Percentiles rank a stretch among this genome's conserved stretches.
These are phyloP conservation scores for Phthorimaea operculella DNA, from an alignment of 1,140 invertebrate genomes.

Conservation along the genomic window DNA sequence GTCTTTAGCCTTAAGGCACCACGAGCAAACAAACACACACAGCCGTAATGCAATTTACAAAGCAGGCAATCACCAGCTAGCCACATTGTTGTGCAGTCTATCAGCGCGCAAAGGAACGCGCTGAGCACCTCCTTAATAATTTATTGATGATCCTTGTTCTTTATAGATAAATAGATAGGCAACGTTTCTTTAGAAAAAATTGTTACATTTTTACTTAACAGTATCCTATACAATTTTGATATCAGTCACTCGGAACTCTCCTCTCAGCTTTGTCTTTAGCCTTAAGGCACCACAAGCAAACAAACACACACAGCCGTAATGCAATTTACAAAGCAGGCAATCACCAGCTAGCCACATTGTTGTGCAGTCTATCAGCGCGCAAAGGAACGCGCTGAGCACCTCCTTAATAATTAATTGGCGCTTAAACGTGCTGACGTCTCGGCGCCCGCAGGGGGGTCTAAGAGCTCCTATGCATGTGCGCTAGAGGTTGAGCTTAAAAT, in stretches of 20 bases:
- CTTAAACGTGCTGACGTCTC: conserved; percentile 39
- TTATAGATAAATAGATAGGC: too few relatives aligned
- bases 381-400: conserved; percentile 6
- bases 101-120: conserved; percentile 9
- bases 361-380: conserved; percentile 8
- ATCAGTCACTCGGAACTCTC: too few relatives aligned
- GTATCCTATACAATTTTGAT: too few relatives aligned
- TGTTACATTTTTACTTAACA: too few relatives aligned
- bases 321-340: conserved; percentile 13
- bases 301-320: conserved; percentile 9
- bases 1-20: too few relatives aligned
- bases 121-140: conserved; percentile 7
- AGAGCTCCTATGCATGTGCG: conserved; percentile 26
- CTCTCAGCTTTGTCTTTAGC: too few relatives aligned
- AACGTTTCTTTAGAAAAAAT: too few relatives aligned
- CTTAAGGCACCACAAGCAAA: background rate
- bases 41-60: conserved; percentile 12
- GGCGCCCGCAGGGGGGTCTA: conserved; percentile 17
- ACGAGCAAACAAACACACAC: conserved; percentile 6
- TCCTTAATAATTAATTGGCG: conserved; percentile 29
- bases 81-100: conserved; percentile 10
- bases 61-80: conserved; percentile 10
- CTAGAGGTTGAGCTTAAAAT: background rate
- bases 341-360: conserved; percentile 10
- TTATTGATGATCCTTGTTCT: too few relatives aligned